These are phyloP conservation scores for Ellobius talpinus DNA, from an alignment of 2,113 vertebrate species.

Conservation along the genomic window DNA sequence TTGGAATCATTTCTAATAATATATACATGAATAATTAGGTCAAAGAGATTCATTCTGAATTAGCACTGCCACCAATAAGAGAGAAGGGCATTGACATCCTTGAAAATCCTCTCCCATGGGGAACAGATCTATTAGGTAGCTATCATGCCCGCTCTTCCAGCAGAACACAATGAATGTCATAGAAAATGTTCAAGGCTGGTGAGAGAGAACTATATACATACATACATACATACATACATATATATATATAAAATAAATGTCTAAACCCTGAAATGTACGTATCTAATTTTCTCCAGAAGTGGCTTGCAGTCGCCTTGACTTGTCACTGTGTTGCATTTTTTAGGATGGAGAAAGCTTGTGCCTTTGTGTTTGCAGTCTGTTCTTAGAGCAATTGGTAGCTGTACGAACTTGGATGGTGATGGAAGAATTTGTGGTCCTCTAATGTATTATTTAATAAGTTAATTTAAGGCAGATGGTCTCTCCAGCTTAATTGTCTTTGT, in stretches of 20 bases:
- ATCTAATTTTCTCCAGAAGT: constrained; percentile 78
- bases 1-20: constrained; percentile 43
- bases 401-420: constrained; percentile 41
- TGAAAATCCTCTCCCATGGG: constrained; percentile 28
- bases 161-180: constrained; percentile 61
- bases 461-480: constrained; percentile 58
- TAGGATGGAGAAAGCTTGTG: constrained; percentile 4
- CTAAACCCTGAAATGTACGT: constrained; percentile 71
- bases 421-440: constrained; percentile 59
- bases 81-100: background rate
- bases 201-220: background rate
- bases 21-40: constrained; percentile 50
- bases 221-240: no score
- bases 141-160: background rate
- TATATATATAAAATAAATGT: background rate
- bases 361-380: constrained; percentile 37
- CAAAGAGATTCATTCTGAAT: constrained; percentile 35
- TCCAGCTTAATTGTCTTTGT: constrained; percentile 62
- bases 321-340: constrained; percentile 55
- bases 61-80: constrained; percentile 40
- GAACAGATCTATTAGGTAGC: constrained; percentile 50
- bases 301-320: constrained; percentile 52
- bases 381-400: constrained; percentile 50
- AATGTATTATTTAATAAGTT: constrained; percentile 75
- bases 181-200: constrained; percentile 51